Conservation (phyloP, 2,888 invertebrate genomes). For the Anagyrus pseudococci region DNA sequence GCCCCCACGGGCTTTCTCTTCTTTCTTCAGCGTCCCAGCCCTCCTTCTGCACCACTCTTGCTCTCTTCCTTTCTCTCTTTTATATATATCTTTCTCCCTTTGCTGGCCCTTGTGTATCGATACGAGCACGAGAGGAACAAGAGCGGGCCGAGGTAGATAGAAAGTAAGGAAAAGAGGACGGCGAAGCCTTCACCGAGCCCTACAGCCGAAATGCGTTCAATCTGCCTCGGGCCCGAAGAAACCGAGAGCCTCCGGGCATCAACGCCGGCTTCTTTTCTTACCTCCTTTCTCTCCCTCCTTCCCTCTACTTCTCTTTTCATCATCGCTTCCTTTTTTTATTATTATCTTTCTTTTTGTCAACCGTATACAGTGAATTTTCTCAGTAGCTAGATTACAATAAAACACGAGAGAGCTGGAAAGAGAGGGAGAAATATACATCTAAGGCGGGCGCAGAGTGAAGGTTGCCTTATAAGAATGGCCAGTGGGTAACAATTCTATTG, state of each 20-base stretch:
- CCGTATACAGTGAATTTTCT: too few species aligned
- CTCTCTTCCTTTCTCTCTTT: too few species aligned
- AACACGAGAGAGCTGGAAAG: too few species aligned
- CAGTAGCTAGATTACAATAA: too few species aligned
- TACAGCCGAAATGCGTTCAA: conserved; percentile 29
- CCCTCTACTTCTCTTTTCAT: neutral
- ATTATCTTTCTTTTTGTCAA: neutral
- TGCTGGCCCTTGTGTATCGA: conserved; percentile 3
- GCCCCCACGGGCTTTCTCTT: conserved; percentile 15
- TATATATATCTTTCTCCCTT: neutral
- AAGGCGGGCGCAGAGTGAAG: too few species aligned
- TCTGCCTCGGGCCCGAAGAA: conserved; percentile 19
- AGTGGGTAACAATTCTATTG: too few species aligned
- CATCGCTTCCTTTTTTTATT: neutral
- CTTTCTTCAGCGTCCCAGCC: too few species aligned
- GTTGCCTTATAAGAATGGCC: too few species aligned
- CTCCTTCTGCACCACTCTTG: too few species aligned
- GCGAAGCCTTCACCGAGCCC: conserved; percentile 6
- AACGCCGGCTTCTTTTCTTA: conserved; percentile 10
- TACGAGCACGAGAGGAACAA: neutral
- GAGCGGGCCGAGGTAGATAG: too few species aligned
- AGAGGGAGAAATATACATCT: too few species aligned
- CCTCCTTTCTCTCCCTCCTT: conserved; percentile 1
- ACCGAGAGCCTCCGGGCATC: neutral
- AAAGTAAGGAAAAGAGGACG: conserved; percentile 4